Evolutionary conservation across 2,797 vertebrate species (phyloP).

Genomic region (Rachycentron canadum): DNA sequence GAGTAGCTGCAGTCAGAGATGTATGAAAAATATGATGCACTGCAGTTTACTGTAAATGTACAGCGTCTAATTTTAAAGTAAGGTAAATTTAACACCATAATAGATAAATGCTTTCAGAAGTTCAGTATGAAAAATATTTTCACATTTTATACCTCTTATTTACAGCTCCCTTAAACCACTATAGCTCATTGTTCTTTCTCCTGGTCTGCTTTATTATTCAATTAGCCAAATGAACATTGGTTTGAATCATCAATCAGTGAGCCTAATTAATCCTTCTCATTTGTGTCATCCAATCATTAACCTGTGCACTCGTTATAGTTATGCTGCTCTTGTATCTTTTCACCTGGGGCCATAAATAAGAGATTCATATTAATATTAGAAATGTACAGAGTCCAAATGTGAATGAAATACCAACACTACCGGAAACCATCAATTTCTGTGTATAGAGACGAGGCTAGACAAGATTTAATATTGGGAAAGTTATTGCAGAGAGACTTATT

Average conservation of each 20-base stretch:
- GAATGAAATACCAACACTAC: not conserved
- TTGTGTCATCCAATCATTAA: conserved; percentile 41
- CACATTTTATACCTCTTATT: not conserved
- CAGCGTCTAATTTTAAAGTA: not conserved
- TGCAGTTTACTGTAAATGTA: not conserved
- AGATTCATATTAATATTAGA: not conserved
- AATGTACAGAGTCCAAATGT: not conserved
- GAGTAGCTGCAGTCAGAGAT: not conserved
- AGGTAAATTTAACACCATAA: not conserved
- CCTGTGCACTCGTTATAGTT: conserved; percentile 9
- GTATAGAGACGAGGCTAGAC: not conserved
- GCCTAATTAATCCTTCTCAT: conserved; percentile 46
- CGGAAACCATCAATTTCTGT: not conserved
- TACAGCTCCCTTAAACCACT: not conserved
- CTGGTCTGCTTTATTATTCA: conserved; percentile 51
- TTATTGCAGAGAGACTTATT: not conserved
- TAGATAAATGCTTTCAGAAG: not conserved
- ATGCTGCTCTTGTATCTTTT: not conserved
- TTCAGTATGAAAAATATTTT: not conserved
- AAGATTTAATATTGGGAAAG: not conserved
- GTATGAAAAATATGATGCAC: not conserved
- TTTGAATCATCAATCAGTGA: conserved; percentile 47
- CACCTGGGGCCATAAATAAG: conserved; percentile 8
- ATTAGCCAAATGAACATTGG: conserved; percentile 42
- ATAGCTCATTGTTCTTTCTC: conserved; percentile 34